These are phyloP conservation scores for Imbricaverruca yamaguchii DNA, from an alignment of 2,888 invertebrate species.

Conservation along the genomic window DNA sequence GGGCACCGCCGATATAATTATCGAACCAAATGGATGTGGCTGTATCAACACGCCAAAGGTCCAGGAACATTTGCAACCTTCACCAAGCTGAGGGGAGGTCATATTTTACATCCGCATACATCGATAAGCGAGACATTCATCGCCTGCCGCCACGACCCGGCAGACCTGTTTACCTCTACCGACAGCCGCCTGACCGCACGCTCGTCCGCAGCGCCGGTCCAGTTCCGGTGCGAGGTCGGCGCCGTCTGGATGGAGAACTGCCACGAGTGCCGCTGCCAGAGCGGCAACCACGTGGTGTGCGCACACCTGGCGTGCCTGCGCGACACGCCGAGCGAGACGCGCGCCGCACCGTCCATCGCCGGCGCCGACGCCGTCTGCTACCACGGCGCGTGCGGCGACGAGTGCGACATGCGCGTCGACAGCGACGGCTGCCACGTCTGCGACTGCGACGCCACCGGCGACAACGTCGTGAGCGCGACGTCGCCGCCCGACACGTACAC, in stretches of 20 bases:
- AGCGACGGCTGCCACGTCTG: neutral
- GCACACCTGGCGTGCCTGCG: slow-evolving; percentile 11
- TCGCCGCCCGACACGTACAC: neutral
- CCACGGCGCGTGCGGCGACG: neutral
- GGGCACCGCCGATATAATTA: too few relatives aligned
- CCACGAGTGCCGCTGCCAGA: slow-evolving; percentile 17
- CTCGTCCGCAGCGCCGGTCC: neutral
- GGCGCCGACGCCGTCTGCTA: neutral
- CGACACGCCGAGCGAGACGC: neutral
- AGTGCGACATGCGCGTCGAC: neutral
- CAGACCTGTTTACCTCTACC: too few relatives aligned
- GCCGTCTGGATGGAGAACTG: slow-evolving; percentile 20
- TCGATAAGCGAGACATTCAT: too few relatives aligned
- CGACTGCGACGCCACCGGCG: neutral
- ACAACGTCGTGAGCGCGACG: neutral
- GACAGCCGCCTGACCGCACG: neutral
- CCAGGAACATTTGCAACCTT: too few relatives aligned
- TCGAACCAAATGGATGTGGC: too few relatives aligned
- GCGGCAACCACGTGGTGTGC: slow-evolving; percentile 14
- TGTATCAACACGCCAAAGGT: too few relatives aligned
- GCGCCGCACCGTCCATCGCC: neutral
- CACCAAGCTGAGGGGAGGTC: too few relatives aligned
- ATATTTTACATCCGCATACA: too few relatives aligned
- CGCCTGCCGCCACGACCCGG: too few relatives aligned
- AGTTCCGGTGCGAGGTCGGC: neutral